These are phyloP conservation scores for Cyclophora punctaria DNA, from an alignment of 2,888 invertebrate genomes.

Conservation along the genomic window DNA sequence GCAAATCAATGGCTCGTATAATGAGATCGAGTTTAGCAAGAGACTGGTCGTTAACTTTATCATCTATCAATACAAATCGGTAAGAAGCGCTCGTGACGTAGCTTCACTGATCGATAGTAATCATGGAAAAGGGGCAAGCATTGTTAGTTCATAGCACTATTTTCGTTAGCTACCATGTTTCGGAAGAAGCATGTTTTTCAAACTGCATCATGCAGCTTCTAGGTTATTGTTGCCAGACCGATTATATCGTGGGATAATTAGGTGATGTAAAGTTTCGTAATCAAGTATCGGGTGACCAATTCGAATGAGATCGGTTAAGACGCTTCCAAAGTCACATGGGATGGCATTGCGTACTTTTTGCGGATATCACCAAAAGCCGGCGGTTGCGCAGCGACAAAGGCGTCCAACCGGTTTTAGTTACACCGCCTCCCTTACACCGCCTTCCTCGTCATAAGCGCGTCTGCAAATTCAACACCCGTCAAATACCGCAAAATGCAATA, in stretches of 20 bases:
- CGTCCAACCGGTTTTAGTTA: constrained; percentile 67
- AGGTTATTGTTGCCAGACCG: too few relatives aligned
- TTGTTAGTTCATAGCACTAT: too few relatives aligned
- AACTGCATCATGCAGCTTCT: too few relatives aligned
- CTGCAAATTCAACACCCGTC: constrained; percentile 68
- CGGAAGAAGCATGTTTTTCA: too few relatives aligned
- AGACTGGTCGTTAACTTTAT: constrained; percentile 39
- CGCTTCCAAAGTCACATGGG: constrained; percentile 47
- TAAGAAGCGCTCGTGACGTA: too few relatives aligned
- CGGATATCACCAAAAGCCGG: constrained; percentile 69
- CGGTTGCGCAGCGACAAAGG: constrained; percentile 59
- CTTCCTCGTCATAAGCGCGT: constrained; percentile 58
- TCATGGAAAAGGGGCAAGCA: too few relatives aligned
- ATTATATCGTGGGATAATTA: too few relatives aligned
- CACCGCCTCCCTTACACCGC: constrained; percentile 39
- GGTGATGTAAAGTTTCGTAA: too few relatives aligned
- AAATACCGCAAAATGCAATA: constrained; percentile 59
- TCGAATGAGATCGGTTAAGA: constrained; percentile 33
- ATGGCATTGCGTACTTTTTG: constrained; percentile 66
- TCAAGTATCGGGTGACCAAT: too few relatives aligned
- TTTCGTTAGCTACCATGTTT: too few relatives aligned
- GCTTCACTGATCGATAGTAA: too few relatives aligned
- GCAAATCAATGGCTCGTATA: constrained; percentile 52
- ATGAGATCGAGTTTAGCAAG: constrained; percentile 44
- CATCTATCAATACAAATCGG: constrained; percentile 28